Percentiles rank a stretch among this genome's conserved stretches.
Evolutionary conservation across 2,113 vertebrate species (phyloP).

Genomic region (Dromas ardeola): DNA sequence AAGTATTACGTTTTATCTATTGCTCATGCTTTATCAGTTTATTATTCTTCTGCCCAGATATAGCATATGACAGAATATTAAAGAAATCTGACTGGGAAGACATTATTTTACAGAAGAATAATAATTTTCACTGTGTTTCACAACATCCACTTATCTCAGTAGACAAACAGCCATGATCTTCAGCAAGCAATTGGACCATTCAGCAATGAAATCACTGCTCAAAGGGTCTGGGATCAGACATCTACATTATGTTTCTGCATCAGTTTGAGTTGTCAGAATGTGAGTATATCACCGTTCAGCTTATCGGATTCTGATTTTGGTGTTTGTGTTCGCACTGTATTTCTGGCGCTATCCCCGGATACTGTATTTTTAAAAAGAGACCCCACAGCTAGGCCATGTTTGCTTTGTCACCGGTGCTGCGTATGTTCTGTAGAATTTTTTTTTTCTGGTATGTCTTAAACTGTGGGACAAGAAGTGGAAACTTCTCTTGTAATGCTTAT

Average conservation of each 20-base stretch:
- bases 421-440: not conserved
- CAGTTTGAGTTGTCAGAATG: not conserved
- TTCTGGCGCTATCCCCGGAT: not conserved
- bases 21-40: not conserved
- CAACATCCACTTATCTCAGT: not conserved
- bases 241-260: not conserved
- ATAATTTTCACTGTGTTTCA: not conserved
- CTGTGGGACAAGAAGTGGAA: not conserved
- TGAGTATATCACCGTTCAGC: not conserved
- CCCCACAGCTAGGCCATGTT: not conserved
- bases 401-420: not conserved
- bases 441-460: not conserved
- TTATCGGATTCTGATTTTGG: not conserved
- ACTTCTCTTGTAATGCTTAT: not conserved
- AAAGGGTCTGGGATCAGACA: not conserved
- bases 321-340: not conserved
- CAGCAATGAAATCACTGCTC: not conserved
- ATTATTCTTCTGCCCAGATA: not conserved
- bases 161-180: not conserved
- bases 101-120: not conserved
- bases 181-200: not conserved
- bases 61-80: not conserved
- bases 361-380: not conserved
- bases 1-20: conserved; percentile 6
- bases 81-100: not conserved